Evolutionary conservation across 2,888 invertebrate genomes (phyloP), one percentile per base, ranked within the genome.

Genomic region (Bhutanitis thaidina): DNA sequence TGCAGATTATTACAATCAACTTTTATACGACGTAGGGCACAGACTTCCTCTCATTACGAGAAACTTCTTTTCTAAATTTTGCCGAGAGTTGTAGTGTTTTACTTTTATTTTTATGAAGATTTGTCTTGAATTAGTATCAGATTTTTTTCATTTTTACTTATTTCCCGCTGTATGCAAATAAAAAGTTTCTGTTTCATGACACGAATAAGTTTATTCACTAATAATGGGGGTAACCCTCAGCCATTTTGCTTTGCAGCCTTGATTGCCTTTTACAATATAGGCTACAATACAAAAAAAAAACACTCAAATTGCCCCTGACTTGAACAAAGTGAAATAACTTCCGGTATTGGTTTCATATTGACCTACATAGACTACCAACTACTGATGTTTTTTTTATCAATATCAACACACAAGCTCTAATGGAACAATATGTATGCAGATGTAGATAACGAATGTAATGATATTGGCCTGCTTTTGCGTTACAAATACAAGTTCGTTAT

Each of bases 281-380:
- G 25, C 30, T 7, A 9, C 20, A 47, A 13, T 39, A 9, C n/a
- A 32, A 16, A 38, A 39, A 32, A 47, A 20, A 12, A n/a, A 27
- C 36, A n/a, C 27, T 16, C 12, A 8, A 9, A 15, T 2, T 32
- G 12, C 10, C 8, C 9, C 7, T 30, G 7, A 12, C 20, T 12
- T 20, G 8, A 13, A 30, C 34, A 41, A 43, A 43, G 30, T 43
- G 30, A 38, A 44, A 44, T 25, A 44, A 38, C 35, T 40, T 50
- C 50, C 40, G 39, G 29, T 40, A 40, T 35, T 9, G 40, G 14
- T 38, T 49, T 39, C 34, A 34, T 35, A 50, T 39, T 50, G 50
- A 39, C 44, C 40, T 13, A 44, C 29, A 44, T 45, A 29, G 34
- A 15, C 14, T 10, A 15, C 20, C 5, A 5, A 5, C 20, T 20